A percentile compares a stretch with the other conserved stretches of the same genome.
phyloP scores from a whole-genome alignment of 2,797 vertebrate genomes.

The Anabacerthia variegaticeps region DNA sequence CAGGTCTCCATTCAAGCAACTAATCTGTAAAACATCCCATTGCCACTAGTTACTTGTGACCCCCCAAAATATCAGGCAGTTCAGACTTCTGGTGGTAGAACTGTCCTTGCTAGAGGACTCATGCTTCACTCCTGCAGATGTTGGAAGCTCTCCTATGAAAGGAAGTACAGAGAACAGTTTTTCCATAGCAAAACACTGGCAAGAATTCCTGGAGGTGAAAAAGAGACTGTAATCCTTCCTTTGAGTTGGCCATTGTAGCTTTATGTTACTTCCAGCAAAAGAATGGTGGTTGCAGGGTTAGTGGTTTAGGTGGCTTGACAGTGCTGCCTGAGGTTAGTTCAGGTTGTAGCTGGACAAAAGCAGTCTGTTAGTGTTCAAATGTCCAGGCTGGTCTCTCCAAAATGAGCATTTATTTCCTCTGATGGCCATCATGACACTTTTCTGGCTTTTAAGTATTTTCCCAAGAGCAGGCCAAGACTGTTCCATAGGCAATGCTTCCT shows the following conservation, averaged over 20 bases:
- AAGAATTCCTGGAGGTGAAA: conserved; percentile 15
- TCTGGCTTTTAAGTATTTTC: conserved; percentile 38
- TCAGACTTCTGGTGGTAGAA: not conserved
- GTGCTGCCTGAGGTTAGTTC: conserved; percentile 30
- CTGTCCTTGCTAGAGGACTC: not conserved
- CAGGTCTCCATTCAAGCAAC: not conserved
- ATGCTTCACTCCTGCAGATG: not conserved
- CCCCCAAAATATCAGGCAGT: not conserved
- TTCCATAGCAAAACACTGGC: conserved; percentile 26
- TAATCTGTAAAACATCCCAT: not conserved
- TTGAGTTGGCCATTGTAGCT: not conserved
- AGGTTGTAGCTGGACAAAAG: conserved; percentile 5
- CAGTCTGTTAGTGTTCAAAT: not conserved
- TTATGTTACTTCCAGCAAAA: not conserved
- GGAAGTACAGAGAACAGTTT: not conserved
- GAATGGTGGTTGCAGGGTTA: conserved; percentile 12
- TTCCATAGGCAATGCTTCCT: not conserved
- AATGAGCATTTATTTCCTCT: not conserved
- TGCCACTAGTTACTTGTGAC: not conserved
- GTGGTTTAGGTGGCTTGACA: conserved; percentile 11
- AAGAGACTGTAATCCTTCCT: conserved; percentile 10
- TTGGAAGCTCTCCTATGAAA: not conserved
- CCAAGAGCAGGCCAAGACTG: not conserved
- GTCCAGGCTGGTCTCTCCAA: not conserved
- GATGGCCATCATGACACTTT: not conserved